A percentile compares a stretch with the other conserved stretches of the same genome.
Conservation (phyloP, 1,140 invertebrate species). For the Drosophila willistoni region DNA sequence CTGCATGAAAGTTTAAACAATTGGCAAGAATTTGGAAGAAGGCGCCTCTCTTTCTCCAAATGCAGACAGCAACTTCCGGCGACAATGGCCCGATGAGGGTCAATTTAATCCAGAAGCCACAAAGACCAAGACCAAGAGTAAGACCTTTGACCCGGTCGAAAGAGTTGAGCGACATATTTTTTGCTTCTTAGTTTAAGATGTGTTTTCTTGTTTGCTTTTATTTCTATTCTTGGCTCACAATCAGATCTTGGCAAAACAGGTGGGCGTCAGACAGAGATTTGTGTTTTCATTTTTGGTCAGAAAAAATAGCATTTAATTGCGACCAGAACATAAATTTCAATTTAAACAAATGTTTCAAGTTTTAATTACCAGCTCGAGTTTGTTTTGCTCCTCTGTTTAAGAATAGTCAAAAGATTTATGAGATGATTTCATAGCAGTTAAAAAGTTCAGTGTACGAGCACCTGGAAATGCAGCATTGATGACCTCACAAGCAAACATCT, state of each 20-base stretch:
- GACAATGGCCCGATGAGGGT: slow-evolving; percentile 60
- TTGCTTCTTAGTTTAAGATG: not conserved
- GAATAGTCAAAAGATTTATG: slow-evolving; percentile 30
- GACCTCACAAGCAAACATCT: not conserved
- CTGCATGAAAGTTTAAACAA: slow-evolving; percentile 53
- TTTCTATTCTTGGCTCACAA: not conserved
- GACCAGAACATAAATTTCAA: slow-evolving; percentile 43
- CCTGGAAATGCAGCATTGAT: slow-evolving; percentile 1
- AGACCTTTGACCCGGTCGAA: slow-evolving; percentile 54
- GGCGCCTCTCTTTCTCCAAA: slow-evolving; percentile 51
- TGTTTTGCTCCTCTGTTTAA: slow-evolving; percentile 29
- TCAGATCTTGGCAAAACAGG: slow-evolving; percentile 8
- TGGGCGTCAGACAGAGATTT: slow-evolving; percentile 25
- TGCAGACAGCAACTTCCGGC: slow-evolving; percentile 56
- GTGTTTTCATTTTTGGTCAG: slow-evolving; percentile 27
- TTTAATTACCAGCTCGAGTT: slow-evolving; percentile 23
- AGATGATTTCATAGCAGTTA: slow-evolving; percentile 55
- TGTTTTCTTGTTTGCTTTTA: not conserved
- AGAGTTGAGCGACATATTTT: slow-evolving; percentile 33
- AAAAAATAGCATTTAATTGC: slow-evolving; percentile 59
- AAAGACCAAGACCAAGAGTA: slow-evolving; percentile 36
- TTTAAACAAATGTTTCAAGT: slow-evolving; percentile 48
- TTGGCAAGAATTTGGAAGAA: slow-evolving; percentile 23
- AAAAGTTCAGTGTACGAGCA: slow-evolving; percentile 4
- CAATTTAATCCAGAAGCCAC: slow-evolving; percentile 31